Percentiles rank a stretch among this genome's conserved stretches.
phyloP scores from a whole-genome alignment of 2,113 vertebrate species.

The Gambusia holbrooki region DNA sequence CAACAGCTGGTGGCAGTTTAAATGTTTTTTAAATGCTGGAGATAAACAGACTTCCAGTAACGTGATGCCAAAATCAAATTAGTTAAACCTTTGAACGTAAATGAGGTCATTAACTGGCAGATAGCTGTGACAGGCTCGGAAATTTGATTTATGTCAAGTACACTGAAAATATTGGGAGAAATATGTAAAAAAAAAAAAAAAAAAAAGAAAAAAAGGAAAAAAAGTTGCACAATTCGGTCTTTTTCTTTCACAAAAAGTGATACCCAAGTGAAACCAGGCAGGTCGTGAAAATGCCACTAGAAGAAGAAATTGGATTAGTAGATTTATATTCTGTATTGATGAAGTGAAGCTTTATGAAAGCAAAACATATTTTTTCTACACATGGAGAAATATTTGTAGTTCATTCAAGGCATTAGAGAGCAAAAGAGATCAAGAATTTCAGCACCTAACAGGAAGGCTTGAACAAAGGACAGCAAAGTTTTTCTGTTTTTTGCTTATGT shows the following conservation, averaged over 20 bases:
- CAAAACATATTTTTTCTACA: neutral
- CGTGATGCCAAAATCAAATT: neutral
- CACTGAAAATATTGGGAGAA: neutral
- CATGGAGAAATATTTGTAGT: no score
- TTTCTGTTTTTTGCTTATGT: neutral
- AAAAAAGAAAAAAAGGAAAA: no score
- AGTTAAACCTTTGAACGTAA: neutral
- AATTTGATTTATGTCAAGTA: neutral
- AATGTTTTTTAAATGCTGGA: neutral
- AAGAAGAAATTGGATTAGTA: neutral
- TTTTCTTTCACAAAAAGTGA: neutral
- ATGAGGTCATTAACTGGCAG: neutral
- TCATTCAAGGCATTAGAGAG: neutral
- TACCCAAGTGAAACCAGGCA: neutral
- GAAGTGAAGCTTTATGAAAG: neutral
- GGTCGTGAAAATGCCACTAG: neutral
- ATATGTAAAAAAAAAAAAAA: neutral
- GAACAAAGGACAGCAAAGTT: neutral
- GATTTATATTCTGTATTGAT: neutral
- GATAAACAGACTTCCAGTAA: neutral
- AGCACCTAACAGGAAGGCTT: neutral
- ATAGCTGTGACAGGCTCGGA: neutral
- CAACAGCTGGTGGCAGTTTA: constrained; percentile 12
- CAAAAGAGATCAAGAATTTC: neutral
- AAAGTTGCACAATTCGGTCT: neutral